Base-by-base conservation (phyloP, 2,797 vertebrate genomes). In the Muraenolepis orangiensis region DNA sequence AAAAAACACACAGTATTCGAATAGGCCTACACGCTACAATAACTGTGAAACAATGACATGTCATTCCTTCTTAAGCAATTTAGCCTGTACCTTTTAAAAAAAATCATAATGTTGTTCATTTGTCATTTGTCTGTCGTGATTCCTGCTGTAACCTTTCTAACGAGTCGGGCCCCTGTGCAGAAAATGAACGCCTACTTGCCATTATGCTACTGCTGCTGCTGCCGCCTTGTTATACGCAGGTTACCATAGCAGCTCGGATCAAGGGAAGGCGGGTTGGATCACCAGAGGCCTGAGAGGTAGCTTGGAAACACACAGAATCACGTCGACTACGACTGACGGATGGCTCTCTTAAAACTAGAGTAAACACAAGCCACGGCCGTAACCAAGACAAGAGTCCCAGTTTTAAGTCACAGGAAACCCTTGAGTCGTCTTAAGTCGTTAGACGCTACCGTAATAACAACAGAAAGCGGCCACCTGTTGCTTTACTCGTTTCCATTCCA, bases 111-210 rank as follows among this genome's bases (percentile, higher is more conserved):
- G 13, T 28, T 11, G 11, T n/a, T 16, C 30, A 29, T 57, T 30
- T 72, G 51, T 74, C 81, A 78, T n/a, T n/a, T 84, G 81, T 81
- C 78, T 76, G n/a, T 82, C 75, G 81, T 87, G 84, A 77, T 72
- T 78, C 82, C 84, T 84, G 85, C 83, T 82, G 82, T 73, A 64
- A 3, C 16, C 66, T 80, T 69, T 61, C 73, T 81, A 79, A 75
- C 79, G 72, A 70, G 69, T 51, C 61, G 42, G 64, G 68, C 30
- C 66, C 81, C 26, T 51, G 69, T 74, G 78, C 66, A 72, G 77
- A 79, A 87, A 88, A 87, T 87, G 76, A 84, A 88, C 79, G 78
- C 81, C 32, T 64, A 61, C 51, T 75, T 6, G 20, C 72, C 77
- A 82, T 57, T 57, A 23, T 26, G 57, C n/a, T n/a, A n/a, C n/a